phyloP scores from a whole-genome alignment of 2,797 vertebrate genomes.

The Peromyscus attwateri region DNA sequence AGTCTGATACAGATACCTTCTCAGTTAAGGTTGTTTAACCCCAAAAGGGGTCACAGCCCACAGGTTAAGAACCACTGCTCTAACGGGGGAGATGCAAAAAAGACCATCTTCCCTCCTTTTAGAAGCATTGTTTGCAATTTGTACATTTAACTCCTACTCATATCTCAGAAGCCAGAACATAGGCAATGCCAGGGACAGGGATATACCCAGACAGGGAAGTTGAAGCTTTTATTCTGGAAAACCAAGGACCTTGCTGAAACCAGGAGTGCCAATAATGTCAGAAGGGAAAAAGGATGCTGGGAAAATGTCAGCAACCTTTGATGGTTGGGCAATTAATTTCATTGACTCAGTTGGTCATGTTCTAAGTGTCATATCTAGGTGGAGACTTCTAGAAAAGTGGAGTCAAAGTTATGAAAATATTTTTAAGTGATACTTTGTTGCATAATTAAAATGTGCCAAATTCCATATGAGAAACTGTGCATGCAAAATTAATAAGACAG shows the following conservation, averaged over 20 bases:
- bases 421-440: background rate
- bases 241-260: background rate
- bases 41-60: background rate
- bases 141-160: accelerated
- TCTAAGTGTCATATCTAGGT: background rate
- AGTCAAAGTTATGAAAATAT: background rate
- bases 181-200: background rate
- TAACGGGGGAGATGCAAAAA: background rate
- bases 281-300: background rate
- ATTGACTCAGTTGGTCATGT: background rate
- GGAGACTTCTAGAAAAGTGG: background rate
- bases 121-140: background rate
- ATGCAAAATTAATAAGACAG: background rate
- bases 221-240: background rate
- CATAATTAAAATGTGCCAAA: background rate
- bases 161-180: background rate
- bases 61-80: background rate
- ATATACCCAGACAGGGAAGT: background rate
- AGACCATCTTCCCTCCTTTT: background rate
- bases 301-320: background rate
- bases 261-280: background rate
- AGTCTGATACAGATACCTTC: background rate
- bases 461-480: background rate
- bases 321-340: background rate
- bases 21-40: background rate